Percentiles rank a stretch among this genome's conserved stretches.
Evolutionary conservation across 37 sponge, comb jelly and placozoan species (phyloP).

Genomic region (Cliona cf. orientalis): DNA sequence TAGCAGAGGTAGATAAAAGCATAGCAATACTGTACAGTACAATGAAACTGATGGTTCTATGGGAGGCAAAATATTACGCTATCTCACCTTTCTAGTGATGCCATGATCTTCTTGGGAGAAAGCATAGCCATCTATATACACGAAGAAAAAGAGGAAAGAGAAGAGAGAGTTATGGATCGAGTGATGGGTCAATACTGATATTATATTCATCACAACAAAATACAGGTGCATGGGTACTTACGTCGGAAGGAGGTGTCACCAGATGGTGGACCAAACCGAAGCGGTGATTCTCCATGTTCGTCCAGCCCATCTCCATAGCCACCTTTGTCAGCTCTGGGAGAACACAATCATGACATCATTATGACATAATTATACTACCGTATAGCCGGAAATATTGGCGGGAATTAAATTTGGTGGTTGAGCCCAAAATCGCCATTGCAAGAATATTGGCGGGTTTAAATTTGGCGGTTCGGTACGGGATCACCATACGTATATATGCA

Average conservation of each 20-base stretch:
- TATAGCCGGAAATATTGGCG: too few relatives aligned
- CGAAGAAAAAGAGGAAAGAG: background rate
- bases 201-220: constrained; percentile 48
- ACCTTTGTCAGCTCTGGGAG: too few relatives aligned
- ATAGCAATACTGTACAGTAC: background rate
- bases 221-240: constrained; percentile 23
- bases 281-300: background rate
- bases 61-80: background rate
- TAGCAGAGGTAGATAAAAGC: background rate
- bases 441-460: too few relatives aligned
- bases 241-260: background rate
- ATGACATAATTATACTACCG: too few relatives aligned
- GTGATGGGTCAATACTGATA: too few relatives aligned
- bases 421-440: too few relatives aligned
- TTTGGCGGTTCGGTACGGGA: too few relatives aligned
- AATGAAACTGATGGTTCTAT: background rate
- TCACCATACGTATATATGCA: too few relatives aligned
- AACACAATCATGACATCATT: too few relatives aligned
- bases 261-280: background rate
- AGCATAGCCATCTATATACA: constrained; percentile 33
- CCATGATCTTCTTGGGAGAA: constrained; percentile 59
- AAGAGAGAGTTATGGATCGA: too few relatives aligned
- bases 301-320: constrained; percentile 44
- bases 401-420: too few relatives aligned
- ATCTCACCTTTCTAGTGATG: background rate